A percentile compares a stretch with the other conserved stretches of the same genome.
These are phyloP conservation scores for Siniperca chuatsi DNA, from an alignment of 2,113 vertebrate species.

Conservation along the genomic window DNA sequence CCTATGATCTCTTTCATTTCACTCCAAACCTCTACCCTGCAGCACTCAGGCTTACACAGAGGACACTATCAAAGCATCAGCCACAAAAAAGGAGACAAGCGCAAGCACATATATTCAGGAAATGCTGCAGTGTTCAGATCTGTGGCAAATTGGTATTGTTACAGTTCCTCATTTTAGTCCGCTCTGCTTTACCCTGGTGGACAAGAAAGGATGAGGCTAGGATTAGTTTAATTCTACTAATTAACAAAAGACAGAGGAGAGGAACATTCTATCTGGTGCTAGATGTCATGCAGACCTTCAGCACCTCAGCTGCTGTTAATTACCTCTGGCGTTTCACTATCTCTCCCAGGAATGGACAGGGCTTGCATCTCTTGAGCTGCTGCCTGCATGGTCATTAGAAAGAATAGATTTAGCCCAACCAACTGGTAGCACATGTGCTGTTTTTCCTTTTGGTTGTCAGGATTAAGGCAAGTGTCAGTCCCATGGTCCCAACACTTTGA, in stretches of 20 bases:
- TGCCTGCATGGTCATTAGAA: slow-evolving; percentile 67
- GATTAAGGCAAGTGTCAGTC: slow-evolving; percentile 28
- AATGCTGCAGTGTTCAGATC: slow-evolving; percentile 59
- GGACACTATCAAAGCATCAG: slow-evolving; percentile 71
- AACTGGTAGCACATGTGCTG: slow-evolving; percentile 27
- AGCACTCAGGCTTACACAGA: slow-evolving; percentile 66
- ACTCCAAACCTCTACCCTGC: slow-evolving; percentile 66
- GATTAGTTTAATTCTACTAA: slow-evolving; percentile 80
- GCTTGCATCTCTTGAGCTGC: slow-evolving; percentile 61
- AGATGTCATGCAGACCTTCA: slow-evolving; percentile 70
- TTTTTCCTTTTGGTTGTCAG: slow-evolving; percentile 22
- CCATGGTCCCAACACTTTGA: slow-evolving; percentile 7
- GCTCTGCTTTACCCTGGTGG: slow-evolving; percentile 58
- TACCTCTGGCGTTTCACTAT: slow-evolving; percentile 66
- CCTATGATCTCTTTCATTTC: slow-evolving; percentile 70
- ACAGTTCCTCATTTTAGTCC: slow-evolving; percentile 60
- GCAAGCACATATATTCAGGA: slow-evolving; percentile 68
- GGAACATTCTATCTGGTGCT: slow-evolving; percentile 62
- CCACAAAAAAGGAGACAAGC: slow-evolving; percentile 35
- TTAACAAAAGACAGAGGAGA: slow-evolving; percentile 77
- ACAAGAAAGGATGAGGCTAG: slow-evolving; percentile 63
- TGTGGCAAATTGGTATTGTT: slow-evolving; percentile 71
- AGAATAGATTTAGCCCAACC: slow-evolving; percentile 50
- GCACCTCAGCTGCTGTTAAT: slow-evolving; percentile 74
- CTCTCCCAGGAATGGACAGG: slow-evolving; percentile 66